phyloP scores from a whole-genome alignment of 2,113 vertebrate genomes.

The Sorex fumeus region DNA sequence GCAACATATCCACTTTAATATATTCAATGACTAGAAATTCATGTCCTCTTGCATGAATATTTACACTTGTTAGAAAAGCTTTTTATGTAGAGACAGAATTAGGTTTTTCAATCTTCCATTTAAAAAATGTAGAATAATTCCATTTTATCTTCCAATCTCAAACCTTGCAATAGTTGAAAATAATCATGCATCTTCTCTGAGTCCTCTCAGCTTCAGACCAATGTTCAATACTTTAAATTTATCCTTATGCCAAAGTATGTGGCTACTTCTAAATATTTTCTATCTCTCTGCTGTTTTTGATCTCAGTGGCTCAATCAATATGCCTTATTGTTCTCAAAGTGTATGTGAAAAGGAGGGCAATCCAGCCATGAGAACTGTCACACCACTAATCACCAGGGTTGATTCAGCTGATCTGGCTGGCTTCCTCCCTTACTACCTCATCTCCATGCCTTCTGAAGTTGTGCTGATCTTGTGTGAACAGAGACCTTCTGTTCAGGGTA shows the following conservation, averaged over 20 bases:
- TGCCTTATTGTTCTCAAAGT: background rate
- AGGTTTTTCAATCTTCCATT: background rate
- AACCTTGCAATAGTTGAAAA: background rate
- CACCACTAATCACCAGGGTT: too few species aligned
- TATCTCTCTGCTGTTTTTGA: background rate
- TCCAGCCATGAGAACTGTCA: too few species aligned
- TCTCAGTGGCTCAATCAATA: background rate
- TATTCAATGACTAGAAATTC: background rate
- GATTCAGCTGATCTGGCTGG: too few species aligned
- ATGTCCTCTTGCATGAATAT: background rate
- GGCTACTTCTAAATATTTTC: background rate
- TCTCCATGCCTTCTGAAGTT: too few species aligned
- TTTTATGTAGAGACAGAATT: background rate
- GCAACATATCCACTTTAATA: background rate
- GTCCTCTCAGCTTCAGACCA: background rate
- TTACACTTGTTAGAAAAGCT: background rate
- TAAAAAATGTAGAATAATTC: background rate
- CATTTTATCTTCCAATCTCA: background rate
- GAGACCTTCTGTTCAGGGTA: too few species aligned
- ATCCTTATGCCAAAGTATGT: background rate
- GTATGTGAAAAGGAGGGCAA: background rate
- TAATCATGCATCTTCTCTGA: background rate
- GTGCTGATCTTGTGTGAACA: too few species aligned
- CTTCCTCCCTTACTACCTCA: too few species aligned
- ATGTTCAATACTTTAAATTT: conserved; percentile 35